Evolutionary conservation across 92 coral and sea anemone species (phyloP).

Genomic region (Galaxea fascicularis): DNA sequence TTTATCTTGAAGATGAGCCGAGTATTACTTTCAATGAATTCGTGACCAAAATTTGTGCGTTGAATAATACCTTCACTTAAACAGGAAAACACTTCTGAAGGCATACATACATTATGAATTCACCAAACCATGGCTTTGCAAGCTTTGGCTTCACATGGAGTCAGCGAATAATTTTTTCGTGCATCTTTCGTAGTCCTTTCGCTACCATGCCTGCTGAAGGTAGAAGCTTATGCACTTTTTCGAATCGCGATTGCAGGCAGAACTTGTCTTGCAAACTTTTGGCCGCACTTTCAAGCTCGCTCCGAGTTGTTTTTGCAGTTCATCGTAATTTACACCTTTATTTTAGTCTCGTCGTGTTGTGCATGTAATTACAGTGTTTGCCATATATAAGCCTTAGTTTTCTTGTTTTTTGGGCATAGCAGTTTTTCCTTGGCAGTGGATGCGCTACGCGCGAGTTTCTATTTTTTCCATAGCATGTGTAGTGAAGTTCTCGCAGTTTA

Average conservation of each 20-base stretch:
- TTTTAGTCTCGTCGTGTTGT: no score
- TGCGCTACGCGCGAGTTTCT: no score
- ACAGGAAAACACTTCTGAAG: conserved; percentile 21
- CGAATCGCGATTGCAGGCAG: neutral
- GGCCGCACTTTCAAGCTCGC: conserved; percentile 21
- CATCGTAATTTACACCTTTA: no score
- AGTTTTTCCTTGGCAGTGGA: no score
- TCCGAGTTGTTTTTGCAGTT: no score
- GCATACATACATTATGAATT: conserved; percentile 5
- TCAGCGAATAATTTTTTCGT: conserved; percentile 19
- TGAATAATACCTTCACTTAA: conserved; percentile 41
- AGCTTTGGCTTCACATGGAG: conserved; percentile 30
- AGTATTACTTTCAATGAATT: conserved; percentile 38
- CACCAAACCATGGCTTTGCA: conserved; percentile 15
- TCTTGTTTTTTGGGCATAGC: no score
- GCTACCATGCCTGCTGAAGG: conserved; percentile 23
- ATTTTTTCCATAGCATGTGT: no score
- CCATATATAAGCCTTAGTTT: no score
- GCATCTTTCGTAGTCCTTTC: conserved; percentile 18
- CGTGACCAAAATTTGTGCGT: conserved; percentile 47
- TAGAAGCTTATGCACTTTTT: conserved; percentile 1
- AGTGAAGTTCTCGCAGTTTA: no score
- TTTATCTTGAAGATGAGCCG: conserved; percentile 24
- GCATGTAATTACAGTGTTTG: no score
- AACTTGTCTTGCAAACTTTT: conserved; percentile 16